Evolutionary conservation across 2,888 invertebrate species (phyloP).

Genomic region (Cenopis cana): DNA sequence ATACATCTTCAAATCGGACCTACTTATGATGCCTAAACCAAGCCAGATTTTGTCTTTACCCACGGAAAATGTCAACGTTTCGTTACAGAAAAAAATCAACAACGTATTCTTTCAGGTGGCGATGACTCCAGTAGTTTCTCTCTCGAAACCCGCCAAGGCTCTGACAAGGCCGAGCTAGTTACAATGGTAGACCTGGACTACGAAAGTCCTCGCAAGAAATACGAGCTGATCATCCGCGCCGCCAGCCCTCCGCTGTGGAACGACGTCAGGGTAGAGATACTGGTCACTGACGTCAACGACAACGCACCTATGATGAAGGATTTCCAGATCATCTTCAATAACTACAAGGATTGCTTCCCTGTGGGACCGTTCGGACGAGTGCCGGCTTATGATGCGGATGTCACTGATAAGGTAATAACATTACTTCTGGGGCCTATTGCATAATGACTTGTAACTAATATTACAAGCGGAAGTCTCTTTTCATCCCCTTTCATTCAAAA

Average conservation of each 20-base stretch:
- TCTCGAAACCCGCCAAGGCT: constrained; percentile 91
- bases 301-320: constrained; percentile 96
- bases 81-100: background rate
- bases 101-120: constrained; percentile 82
- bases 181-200: constrained; percentile 97
- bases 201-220: constrained; percentile 96
- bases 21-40: too few species aligned
- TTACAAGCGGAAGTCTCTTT: too few species aligned
- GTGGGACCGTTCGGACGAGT: constrained; percentile 95
- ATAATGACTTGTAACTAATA: too few species aligned
- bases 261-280: constrained; percentile 94
- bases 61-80: background rate
- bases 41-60: too few species aligned
- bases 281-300: constrained; percentile 97
- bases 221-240: constrained; percentile 94
- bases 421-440: background rate
- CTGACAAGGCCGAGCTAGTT: constrained; percentile 93
- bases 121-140: constrained; percentile 95
- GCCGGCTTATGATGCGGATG: constrained; percentile 97
- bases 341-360: constrained; percentile 97
- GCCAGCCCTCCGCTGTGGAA: constrained; percentile 95
- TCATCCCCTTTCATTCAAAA: too few species aligned
- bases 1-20: too few species aligned
- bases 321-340: constrained; percentile 97
- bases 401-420: constrained; percentile 89